Evolutionary conservation across 1,140 invertebrate genomes (phyloP).

Genomic region (Temnothorax longispinosus): DNA sequence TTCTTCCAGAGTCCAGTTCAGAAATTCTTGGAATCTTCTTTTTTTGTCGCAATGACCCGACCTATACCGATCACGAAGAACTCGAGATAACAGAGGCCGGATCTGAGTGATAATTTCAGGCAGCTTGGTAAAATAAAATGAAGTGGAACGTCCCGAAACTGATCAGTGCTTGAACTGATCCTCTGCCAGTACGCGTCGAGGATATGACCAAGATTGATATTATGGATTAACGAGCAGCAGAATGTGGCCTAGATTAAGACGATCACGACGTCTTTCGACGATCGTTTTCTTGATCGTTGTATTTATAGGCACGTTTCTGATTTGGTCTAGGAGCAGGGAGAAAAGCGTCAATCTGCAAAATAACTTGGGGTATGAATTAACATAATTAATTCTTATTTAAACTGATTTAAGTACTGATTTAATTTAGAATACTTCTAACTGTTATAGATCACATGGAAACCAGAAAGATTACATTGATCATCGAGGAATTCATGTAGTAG

Average conservation of each 20-base stretch:
- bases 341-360: slow-evolving; percentile 64
- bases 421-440: background rate
- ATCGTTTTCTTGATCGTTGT: slow-evolving; percentile 65
- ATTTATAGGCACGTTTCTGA: slow-evolving; percentile 70
- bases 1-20: slow-evolving; percentile 35
- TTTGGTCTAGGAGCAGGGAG: slow-evolving; percentile 76
- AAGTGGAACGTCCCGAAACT: slow-evolving; percentile 4
- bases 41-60: slow-evolving; percentile 69
- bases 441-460: slow-evolving; percentile 73
- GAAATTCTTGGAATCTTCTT: background rate
- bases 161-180: slow-evolving; percentile 22
- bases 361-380: slow-evolving; percentile 74
- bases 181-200: background rate
- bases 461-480: slow-evolving; percentile 91
- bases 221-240: slow-evolving; percentile 42
- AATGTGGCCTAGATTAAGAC: slow-evolving; percentile 81
- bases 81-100: slow-evolving; percentile 51
- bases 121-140: slow-evolving; percentile 32
- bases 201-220: slow-evolving; percentile 45
- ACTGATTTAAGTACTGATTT: background rate
- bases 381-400: slow-evolving; percentile 10
- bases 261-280: slow-evolving; percentile 73
- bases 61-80: slow-evolving; percentile 39
- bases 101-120: slow-evolving; percentile 56
- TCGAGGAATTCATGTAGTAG: slow-evolving; percentile 91